These are phyloP conservation scores for Julus scanicus DNA, from an alignment of 2,888 invertebrate genomes.

Conservation along the genomic window DNA sequence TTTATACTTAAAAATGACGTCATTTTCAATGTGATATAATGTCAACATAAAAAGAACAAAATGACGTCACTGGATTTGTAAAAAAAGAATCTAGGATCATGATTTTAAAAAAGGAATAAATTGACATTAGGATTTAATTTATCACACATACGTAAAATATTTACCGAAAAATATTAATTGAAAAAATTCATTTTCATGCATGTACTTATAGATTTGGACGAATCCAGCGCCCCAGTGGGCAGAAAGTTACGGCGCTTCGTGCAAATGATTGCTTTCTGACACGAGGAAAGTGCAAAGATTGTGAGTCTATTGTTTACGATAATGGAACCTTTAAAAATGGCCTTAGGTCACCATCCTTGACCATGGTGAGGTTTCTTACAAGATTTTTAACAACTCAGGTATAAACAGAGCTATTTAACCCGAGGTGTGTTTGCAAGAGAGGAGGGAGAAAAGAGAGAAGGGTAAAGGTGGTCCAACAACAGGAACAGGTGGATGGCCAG, in stretches of 20 bases:
- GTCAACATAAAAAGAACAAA: not conserved
- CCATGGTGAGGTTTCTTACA: not conserved
- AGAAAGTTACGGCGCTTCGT: not conserved
- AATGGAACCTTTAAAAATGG: slow-evolving; percentile 18
- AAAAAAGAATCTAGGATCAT: not conserved
- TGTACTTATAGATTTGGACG: not conserved
- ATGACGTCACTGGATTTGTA: not conserved
- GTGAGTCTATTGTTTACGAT: slow-evolving; percentile 11
- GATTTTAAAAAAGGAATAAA: not conserved
- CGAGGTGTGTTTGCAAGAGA: not conserved
- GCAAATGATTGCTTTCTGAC: not conserved
- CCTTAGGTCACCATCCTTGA: not conserved
- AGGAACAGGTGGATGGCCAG: slow-evolving; percentile 16
- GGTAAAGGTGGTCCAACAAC: slow-evolving; percentile 26
- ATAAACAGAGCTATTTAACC: slow-evolving; percentile 5
- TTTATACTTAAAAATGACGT: not conserved
- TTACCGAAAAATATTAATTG: not conserved
- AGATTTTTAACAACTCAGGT: slow-evolving; percentile 10
- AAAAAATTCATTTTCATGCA: not conserved
- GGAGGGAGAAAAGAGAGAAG: not conserved
- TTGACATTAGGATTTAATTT: not conserved
- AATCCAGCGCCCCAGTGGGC: not conserved
- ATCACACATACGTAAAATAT: no score
- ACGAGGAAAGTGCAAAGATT: not conserved
- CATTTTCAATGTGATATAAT: not conserved